phyloP scores from a whole-genome alignment of 2,113 vertebrate genomes.

The Desmodus rotundus region DNA sequence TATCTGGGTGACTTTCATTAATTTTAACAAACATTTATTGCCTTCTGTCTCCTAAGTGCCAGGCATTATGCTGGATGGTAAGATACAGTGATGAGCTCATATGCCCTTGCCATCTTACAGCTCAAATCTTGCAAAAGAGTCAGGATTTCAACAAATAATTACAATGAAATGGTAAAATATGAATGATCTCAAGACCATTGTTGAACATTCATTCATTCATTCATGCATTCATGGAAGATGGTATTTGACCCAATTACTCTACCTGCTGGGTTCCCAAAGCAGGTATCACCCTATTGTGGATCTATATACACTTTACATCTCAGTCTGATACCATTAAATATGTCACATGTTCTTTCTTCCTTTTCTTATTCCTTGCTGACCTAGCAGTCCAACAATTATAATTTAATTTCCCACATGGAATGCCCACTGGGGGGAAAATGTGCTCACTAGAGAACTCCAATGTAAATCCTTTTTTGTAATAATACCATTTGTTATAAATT shows the following conservation, averaged over 20 bases:
- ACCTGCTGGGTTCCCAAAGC: neutral
- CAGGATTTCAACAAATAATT: conserved; percentile 5
- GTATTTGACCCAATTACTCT: neutral
- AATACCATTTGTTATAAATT: conserved; percentile 1
- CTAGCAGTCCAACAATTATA: neutral
- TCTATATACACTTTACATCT: neutral
- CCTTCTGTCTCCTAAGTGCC: neutral
- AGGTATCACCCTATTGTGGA: neutral
- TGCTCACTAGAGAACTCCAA: neutral
- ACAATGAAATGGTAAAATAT: neutral
- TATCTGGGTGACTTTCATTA: neutral
- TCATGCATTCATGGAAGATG: neutral
- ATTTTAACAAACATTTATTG: neutral
- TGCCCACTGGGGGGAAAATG: neutral
- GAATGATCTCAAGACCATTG: neutral
- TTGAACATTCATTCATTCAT: neutral
- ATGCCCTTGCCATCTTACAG: neutral
- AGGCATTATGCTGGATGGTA: neutral
- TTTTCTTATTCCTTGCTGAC: neutral
- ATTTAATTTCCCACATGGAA: neutral
- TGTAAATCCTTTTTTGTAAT: neutral
- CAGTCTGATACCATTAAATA: neutral
- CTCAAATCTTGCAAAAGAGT: neutral
- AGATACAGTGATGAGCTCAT: neutral
- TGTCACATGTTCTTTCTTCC: neutral